Evolutionary conservation across 2,888 invertebrate genomes (phyloP).

Genomic region (Argyresthia goedartella): DNA sequence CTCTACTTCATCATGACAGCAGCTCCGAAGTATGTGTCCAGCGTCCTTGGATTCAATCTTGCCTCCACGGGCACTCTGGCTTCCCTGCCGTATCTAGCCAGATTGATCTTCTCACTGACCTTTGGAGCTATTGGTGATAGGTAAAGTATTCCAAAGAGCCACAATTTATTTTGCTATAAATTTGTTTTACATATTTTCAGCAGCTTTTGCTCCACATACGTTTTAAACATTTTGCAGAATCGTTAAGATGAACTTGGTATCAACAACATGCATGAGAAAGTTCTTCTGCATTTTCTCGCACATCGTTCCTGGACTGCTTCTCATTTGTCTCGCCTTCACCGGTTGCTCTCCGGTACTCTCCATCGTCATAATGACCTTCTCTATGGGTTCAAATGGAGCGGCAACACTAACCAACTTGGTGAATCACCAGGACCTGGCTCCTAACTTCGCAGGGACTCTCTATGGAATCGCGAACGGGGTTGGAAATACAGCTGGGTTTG

Average conservation of each 20-base stretch:
- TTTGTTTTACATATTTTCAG: too few species aligned
- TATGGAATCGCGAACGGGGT: slow-evolving; percentile 52
- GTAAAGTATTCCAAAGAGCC: neutral
- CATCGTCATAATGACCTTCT: neutral
- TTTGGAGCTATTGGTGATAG: slow-evolving; percentile 77
- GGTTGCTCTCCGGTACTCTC: neutral
- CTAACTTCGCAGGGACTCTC: slow-evolving; percentile 1
- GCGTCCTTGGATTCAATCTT: slow-evolving; percentile 78
- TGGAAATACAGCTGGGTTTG: neutral
- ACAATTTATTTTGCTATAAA: too few species aligned
- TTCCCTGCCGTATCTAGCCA: slow-evolving; percentile 78
- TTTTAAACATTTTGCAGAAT: too few species aligned
- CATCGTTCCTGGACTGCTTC: slow-evolving; percentile 4
- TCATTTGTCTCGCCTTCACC: neutral
- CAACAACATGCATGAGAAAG: neutral
- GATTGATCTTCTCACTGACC: slow-evolving; percentile 76
- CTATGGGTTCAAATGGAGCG: neutral
- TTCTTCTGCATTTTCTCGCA: neutral
- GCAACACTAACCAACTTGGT: neutral
- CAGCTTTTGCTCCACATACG: too few species aligned
- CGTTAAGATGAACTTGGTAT: neutral
- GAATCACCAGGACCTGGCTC: neutral
- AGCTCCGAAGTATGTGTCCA: slow-evolving; percentile 81
- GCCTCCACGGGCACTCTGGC: slow-evolving; percentile 80
- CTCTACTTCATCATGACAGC: slow-evolving; percentile 81